Percentiles rank a stretch among this genome's conserved stretches.
phyloP scores from a whole-genome alignment of 2,888 invertebrate species.

The Branchipolynoe longqiensis region DNA sequence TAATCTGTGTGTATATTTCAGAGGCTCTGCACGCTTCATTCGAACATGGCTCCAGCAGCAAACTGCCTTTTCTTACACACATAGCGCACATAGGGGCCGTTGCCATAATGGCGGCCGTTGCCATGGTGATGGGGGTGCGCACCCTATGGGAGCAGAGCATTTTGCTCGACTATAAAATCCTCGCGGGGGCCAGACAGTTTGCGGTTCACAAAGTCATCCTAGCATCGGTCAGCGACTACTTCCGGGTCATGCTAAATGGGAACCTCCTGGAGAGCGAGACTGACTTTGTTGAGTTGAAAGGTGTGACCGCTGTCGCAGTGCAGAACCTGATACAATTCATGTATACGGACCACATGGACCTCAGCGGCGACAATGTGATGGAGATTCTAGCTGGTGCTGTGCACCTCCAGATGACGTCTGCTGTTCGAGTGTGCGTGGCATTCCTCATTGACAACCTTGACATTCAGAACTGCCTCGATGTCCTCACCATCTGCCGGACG shows the following conservation, averaged over 20 bases:
- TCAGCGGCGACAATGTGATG: constrained; percentile 1
- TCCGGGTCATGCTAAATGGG: constrained; percentile 43
- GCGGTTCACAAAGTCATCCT: constrained; percentile 16
- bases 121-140: background rate
- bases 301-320: constrained; percentile 15
- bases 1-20: no score
- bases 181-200: background rate
- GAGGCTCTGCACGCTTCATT: no score
- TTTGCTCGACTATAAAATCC: constrained; percentile 2
- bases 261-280: constrained; percentile 9
- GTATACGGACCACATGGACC: background rate
- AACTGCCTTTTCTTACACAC: no score
- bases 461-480: constrained; percentile 45
- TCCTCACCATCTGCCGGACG: background rate
- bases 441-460: constrained; percentile 18
- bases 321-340: constrained; percentile 2
- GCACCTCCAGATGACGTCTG: constrained; percentile 41
- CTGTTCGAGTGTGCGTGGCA: background rate
- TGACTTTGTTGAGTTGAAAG: constrained; percentile 18
- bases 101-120: background rate
- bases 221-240: constrained; percentile 31
- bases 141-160: constrained; percentile 28
- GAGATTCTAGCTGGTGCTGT: constrained; percentile 35
- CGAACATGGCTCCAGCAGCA: no score
- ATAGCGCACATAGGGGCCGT: no score